Evolutionary conservation across 2,888 invertebrate genomes (phyloP).

Genomic region (Rotaria sp.): DNA sequence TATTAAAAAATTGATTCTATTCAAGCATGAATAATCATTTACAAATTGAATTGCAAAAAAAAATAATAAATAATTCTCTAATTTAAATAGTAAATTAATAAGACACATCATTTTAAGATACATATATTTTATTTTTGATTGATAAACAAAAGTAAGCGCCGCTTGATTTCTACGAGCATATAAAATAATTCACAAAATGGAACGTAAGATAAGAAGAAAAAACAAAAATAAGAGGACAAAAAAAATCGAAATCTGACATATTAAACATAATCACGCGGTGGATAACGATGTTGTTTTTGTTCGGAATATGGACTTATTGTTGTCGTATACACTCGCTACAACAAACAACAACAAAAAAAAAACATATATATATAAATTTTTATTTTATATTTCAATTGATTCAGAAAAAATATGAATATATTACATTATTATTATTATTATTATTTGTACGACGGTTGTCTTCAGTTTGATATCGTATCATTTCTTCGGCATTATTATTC

Average conservation of each 20-base stretch:
- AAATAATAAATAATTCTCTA: too few relatives aligned
- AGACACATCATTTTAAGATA: too few relatives aligned
- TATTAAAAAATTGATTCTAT: too few relatives aligned
- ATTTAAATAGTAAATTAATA: too few relatives aligned
- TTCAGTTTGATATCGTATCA: background rate
- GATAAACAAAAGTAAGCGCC: background rate
- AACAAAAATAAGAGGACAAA: background rate
- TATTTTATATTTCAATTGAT: background rate
- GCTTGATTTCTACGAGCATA: background rate
- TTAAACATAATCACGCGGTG: background rate
- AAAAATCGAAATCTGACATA: background rate
- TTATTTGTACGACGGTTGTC: background rate
- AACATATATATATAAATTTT: too few relatives aligned
- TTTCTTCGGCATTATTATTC: background rate
- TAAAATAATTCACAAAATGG: background rate
- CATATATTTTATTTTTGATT: background rate
- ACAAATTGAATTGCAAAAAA: too few relatives aligned
- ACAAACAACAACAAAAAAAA: background rate
- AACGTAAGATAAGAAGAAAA: background rate
- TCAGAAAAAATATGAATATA: background rate
- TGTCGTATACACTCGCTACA: background rate
- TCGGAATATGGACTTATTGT: background rate
- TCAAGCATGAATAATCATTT: too few relatives aligned
- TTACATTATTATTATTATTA: background rate
- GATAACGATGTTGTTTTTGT: background rate